Evolutionary conservation across 2,888 invertebrate species (phyloP).

Genomic region (Tribolium freemani): DNA sequence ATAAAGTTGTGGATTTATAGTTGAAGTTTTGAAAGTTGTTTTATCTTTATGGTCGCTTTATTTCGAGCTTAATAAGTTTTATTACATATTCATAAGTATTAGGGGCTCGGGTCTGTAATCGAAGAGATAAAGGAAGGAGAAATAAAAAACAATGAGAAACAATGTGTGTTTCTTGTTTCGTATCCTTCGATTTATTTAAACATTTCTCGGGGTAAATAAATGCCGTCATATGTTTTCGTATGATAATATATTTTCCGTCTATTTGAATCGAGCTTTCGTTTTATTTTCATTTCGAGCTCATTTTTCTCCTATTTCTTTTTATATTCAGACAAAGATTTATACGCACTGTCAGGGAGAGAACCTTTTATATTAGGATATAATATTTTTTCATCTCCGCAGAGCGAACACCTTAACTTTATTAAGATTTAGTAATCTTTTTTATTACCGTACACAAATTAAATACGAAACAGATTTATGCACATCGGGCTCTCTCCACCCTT

Average conservation of each 20-base stretch:
- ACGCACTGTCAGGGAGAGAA: slow-evolving; percentile 64
- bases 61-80: slow-evolving; percentile 66
- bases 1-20: slow-evolving; percentile 69
- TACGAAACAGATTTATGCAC: slow-evolving; percentile 39
- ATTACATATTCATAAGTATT: slow-evolving; percentile 66
- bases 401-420: slow-evolving; percentile 61
- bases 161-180: neutral
- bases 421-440: slow-evolving; percentile 62
- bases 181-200: slow-evolving; percentile 47
- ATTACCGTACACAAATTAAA: slow-evolving; percentile 40
- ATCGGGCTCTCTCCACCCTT: neutral
- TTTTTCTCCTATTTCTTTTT: slow-evolving; percentile 68
- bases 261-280: slow-evolving; percentile 66
- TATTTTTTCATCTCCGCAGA: slow-evolving; percentile 64
- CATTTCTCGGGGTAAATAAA: slow-evolving; percentile 55
- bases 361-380: slow-evolving; percentile 68
- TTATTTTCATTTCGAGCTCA: slow-evolving; percentile 68
- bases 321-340: slow-evolving; percentile 68
- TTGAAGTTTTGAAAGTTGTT: slow-evolving; percentile 66
- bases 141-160: neutral
- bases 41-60: slow-evolving; percentile 67
- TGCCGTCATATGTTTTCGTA: slow-evolving; percentile 60
- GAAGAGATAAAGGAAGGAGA: slow-evolving; percentile 53
- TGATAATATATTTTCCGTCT: slow-evolving; percentile 66
- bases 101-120: slow-evolving; percentile 51